phyloP scores from a whole-genome alignment of 1,140 invertebrate genomes.

The Caenorhabditis remanei region DNA sequence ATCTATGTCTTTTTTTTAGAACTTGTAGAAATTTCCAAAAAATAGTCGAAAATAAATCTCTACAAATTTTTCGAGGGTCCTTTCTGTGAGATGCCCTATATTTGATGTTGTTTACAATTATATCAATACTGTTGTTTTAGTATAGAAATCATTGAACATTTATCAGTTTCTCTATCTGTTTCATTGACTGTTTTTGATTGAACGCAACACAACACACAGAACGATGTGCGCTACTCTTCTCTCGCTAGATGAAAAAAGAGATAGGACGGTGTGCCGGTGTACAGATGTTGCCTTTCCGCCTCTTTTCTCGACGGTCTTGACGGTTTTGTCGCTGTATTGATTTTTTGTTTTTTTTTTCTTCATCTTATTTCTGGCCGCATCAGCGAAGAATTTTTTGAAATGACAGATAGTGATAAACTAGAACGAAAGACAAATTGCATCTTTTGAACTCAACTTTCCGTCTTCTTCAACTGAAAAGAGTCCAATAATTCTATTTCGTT shows the following conservation, averaged over 20 bases:
- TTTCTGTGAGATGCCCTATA: too few species aligned
- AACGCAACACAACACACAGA: background rate
- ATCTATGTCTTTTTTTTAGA: background rate
- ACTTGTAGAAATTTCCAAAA: background rate
- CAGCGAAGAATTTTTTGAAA: too few species aligned
- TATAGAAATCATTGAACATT: conserved; percentile 10
- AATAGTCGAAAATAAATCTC: background rate
- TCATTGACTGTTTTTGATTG: conserved; percentile 32
- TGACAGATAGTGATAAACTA: too few species aligned
- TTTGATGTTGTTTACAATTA: background rate
- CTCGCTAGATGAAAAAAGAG: background rate
- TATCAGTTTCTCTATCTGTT: conserved; percentile 22
- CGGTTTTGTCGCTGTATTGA: background rate
- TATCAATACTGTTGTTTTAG: background rate
- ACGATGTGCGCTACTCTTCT: background rate
- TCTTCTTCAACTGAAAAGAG: too few species aligned
- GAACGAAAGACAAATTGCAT: too few species aligned
- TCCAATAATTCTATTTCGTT: too few species aligned
- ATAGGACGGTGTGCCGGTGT: conserved; percentile 13
- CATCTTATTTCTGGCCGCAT: background rate
- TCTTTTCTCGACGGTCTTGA: conserved; percentile 1
- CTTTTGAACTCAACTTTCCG: too few species aligned
- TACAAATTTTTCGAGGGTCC: background rate
- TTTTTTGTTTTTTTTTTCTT: background rate
- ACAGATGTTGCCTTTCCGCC: background rate